These are phyloP conservation scores for Condylura cristata DNA, from an alignment of 2,113 vertebrate species.

Conservation along the genomic window DNA sequence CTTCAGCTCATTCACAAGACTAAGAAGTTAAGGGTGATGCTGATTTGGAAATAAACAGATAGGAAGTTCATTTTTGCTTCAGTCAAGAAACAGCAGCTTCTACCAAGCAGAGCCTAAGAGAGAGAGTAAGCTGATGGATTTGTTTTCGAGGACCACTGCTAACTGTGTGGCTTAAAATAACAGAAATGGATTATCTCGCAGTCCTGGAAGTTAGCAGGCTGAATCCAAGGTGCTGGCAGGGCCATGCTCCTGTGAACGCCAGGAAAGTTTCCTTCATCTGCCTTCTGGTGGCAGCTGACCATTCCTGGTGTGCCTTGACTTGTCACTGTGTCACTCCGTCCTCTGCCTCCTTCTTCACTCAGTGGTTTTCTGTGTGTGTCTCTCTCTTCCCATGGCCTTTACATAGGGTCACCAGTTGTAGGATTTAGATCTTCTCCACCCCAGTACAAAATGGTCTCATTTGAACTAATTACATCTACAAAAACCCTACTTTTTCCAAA, in stretches of 20 bases:
- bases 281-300: not conserved
- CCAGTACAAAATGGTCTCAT: not conserved
- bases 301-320: not conserved
- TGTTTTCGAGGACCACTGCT: not conserved
- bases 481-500: not conserved
- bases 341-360: not conserved
- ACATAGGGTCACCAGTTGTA: not conserved
- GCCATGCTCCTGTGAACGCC: not conserved
- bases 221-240: not conserved
- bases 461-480: not conserved
- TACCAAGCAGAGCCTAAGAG: not conserved
- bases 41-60: not conserved
- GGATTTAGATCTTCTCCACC: not conserved
- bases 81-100: not conserved
- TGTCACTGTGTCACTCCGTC: accelerated
- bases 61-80: not conserved
- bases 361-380: not conserved
- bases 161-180: not conserved
- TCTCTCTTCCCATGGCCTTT: not conserved
- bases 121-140: not conserved
- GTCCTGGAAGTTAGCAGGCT: not conserved
- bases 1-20: not conserved
- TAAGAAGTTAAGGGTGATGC: not conserved
- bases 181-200: not conserved
- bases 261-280: not conserved